Evolutionary conservation across 2,888 invertebrate genomes (phyloP), one percentile per base, ranked within the genome.

Genomic region (Perithous albicinctus): DNA sequence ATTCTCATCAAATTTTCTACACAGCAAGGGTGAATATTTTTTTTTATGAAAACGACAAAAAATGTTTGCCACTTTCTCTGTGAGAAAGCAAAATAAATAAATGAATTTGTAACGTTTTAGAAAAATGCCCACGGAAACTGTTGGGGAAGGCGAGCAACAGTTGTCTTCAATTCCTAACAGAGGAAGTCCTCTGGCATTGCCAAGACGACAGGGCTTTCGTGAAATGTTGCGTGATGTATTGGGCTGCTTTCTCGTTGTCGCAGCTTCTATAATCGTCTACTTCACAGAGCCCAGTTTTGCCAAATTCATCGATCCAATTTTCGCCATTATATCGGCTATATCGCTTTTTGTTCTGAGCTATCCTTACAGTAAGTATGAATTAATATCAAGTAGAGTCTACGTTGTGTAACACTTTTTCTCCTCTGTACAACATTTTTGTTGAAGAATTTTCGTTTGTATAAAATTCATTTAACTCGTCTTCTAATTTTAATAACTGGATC

Each of bases 221-320:
- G 96, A 96, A 90, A 94, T 95, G 91, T 93, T 94, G 61, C 94
- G 96, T 26, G 96, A 96, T 91, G 93, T 94, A 61, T 93, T 95
- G 74, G 95, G 96, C 85, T 96, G 97, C 85, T 89, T 97, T 67
- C 95, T 97, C 87, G 97, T 97, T 41, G 96, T 97, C 87, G 89
- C 95, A 0, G 95, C 95, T 86, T 94, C 96, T 0, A 88, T 94
- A 2, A 90, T 95, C 23, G 95, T 96, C 0, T 94, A 95, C 85
- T 94, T 95, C 85, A 94, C 94, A 32, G 93, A 94, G 73, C 93
- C 94, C 63, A 91, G 95, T 67, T 93, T 96, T 76, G 96, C 96
- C 0, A 97, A 97, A 91, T 96, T 94, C 85, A 93, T 96, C 29
- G 96, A 96, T 93, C 97, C 98, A 0, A 93, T 95, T 1, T 93